Evolutionary conservation across 1,140 invertebrate species (phyloP), one percentile per base, ranked within the genome.

Genomic region (Brachionus rubens): DNA sequence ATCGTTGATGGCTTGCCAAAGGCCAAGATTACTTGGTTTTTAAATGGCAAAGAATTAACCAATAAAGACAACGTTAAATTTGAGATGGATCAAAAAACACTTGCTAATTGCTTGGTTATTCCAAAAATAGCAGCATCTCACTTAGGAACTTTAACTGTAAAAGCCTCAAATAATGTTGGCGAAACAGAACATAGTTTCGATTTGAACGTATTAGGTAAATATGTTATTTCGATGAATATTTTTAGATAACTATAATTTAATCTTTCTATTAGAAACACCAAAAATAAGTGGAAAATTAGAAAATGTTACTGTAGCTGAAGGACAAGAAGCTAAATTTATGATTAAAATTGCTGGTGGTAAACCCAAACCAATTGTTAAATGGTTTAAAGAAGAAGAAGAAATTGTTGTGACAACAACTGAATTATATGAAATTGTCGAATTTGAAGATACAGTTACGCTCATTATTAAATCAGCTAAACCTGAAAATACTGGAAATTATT

Each of bases 1-100:
- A 89, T 91, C 80, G 92, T 96, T 80, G 91, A 92, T 81, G 92
- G 93, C 76, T 92, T 94, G 85, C 93, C 93, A 21, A 89, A 90
- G 80, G 93, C 93, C 76, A 88, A 88, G 78, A 91, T 96, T 56
- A 87, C 88, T 77, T 96, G 93, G 93, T 94, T 90, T 85, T 91
- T 93, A 83, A 91, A 92, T 86, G 91, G 90, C 75, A 90, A 78
- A 89, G 90, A 79, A 92, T 21, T 76, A n/a, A 33, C 47, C 10
- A 36, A 3, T 6, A 70, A 70, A 50, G 67, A 70, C 9, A 36
- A 36, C 9, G 41, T 70, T 9, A 70, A 70, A 36, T 70, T 70
- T 16, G 67, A 70, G 12, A 19, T n/a, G 0, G 67, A 70, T 3
- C 26, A 28, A 28, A 70, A 70, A 50, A 28, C 67, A 6, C 28